Base-by-base conservation (phyloP, 2,888 invertebrate species). In the Leptura quadrifasciata region DNA sequence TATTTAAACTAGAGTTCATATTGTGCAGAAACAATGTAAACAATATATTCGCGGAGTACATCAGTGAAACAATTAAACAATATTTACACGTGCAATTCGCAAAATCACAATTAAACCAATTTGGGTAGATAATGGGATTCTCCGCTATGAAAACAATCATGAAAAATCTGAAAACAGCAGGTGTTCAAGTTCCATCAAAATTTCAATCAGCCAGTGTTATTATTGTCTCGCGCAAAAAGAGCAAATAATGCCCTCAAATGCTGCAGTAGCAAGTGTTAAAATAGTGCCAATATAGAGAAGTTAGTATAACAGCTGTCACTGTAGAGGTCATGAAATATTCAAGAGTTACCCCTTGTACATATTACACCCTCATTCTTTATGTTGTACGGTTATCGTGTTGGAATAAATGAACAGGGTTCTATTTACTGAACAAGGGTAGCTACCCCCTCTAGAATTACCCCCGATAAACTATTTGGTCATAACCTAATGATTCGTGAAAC, bases 401-500 rank as follows among this genome's bases (percentile, higher is more conserved):
- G 80, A 81, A 82, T 84, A 85, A 85, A 85, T 85, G 84, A 86
- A 84, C 82, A 79, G 80, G 80, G 78, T 75, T 79, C 78, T 82
- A 82, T 85, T 85, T 83, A 84, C 82, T 74, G 80, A 80, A 79
- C 81, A 79, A 77, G 83, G 84, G 82, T 80, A 79, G 76, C 76
- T 71, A 79, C 71, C 79, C 77, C 79, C 77, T 73, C 67, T 74
- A 81, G 76, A 77, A 82, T 78, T 80, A 74, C 75, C 81, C 82
- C 84, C 79, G 85, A 83, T 84, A 84, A 86, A 86, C 85, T 86
- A 85, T 85, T 86, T 83, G 87, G 87, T 87, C 85, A 86, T 83
- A 84, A 84, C 82, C 85, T 87, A 87, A 87, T 87, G 87, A 86
- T 84, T 83, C 86, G 86, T 85, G 82, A 86, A 86, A 80, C 84